These are phyloP conservation scores for Ptychoptera contaminata DNA, from an alignment of 2,888 invertebrate genomes.

Conservation along the genomic window DNA sequence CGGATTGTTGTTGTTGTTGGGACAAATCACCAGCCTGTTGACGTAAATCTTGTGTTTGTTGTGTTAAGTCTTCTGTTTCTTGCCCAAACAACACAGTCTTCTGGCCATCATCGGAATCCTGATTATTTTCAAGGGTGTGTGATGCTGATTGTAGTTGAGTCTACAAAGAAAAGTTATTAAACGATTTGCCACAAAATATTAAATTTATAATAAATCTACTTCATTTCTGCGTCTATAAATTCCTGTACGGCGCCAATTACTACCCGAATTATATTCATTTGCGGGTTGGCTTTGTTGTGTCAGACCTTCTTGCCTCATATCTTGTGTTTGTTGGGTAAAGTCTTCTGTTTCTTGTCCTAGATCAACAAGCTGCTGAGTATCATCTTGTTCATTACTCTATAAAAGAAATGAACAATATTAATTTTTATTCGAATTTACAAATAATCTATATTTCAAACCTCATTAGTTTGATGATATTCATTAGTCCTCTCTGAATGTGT, in stretches of 20 bases:
- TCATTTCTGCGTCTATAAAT: not conserved
- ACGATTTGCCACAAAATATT: not conserved
- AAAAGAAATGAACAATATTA: too few species aligned
- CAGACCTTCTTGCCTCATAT: too few species aligned
- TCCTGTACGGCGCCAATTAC: not conserved
- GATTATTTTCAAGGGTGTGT: too few species aligned
- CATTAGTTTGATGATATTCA: too few species aligned
- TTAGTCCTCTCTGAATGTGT: too few species aligned
- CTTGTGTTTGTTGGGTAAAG: not conserved
- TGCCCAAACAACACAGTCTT: not conserved
- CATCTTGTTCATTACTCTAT: not conserved
- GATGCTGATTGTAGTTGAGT: too few species aligned
- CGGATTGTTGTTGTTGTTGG: not conserved
- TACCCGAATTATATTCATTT: not conserved
- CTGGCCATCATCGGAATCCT: not conserved
- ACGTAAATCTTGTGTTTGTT: not conserved
- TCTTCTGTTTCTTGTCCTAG: not conserved
- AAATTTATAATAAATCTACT: constrained; percentile 1
- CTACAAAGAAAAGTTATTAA: too few species aligned
- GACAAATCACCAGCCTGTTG: not conserved
- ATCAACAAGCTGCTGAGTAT: not conserved
- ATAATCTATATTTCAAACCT: too few species aligned
- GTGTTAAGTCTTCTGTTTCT: not conserved
- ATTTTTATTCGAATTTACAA: too few species aligned
- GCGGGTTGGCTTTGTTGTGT: too few species aligned